These are phyloP conservation scores for Threskiornis aethiopicus DNA, from an alignment of 2,797 vertebrate genomes.

Conservation along the genomic window DNA sequence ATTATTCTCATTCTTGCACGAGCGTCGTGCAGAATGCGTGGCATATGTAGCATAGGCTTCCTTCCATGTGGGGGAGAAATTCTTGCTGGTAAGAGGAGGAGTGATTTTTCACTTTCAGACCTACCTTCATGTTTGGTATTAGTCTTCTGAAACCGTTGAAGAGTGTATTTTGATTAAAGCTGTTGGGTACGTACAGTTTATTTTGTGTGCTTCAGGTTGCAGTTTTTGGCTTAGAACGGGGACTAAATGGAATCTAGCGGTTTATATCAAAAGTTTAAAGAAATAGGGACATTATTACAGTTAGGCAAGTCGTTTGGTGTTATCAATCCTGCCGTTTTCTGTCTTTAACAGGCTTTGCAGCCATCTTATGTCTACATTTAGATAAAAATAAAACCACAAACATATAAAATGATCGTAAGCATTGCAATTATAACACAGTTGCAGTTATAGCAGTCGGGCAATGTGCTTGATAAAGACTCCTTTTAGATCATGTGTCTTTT, in stretches of 20 bases:
- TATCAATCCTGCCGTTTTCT: not conserved
- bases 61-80: not conserved
- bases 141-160: not conserved
- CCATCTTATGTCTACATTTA: not conserved
- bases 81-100: not conserved
- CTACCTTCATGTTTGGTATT: not conserved
- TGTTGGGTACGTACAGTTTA: not conserved
- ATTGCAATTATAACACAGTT: not conserved
- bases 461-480: not conserved
- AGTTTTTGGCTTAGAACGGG: not conserved
- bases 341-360: not conserved
- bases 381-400: constrained; percentile 18
- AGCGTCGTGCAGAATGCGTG: not conserved
- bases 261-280: not conserved
- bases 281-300: not conserved
- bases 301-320: not conserved
- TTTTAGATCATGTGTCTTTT: constrained; percentile 62
- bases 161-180: not conserved
- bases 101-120: not conserved
- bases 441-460: not conserved
- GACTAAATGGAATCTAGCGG: not conserved
- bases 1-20: rapidly evolving
- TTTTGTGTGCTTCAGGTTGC: not conserved
- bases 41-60: not conserved
- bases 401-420: not conserved